Evolutionary conservation across 2,888 invertebrate species (phyloP), one percentile per base, ranked within the genome.

Genomic region (Operophtera brumata): DNA sequence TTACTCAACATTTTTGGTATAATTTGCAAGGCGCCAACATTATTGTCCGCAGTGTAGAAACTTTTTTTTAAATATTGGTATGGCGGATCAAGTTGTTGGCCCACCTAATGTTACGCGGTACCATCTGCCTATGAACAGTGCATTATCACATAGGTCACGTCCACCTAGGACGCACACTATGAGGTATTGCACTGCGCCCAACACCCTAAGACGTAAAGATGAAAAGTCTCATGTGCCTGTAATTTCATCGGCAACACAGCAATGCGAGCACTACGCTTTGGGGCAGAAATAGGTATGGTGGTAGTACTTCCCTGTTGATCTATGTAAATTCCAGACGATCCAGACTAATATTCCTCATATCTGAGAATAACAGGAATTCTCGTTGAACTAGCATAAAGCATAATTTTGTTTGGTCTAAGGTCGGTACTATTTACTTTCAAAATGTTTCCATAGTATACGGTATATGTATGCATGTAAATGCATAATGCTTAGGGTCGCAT

Each of bases 301-400:
- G n/a, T n/a, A n/a, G 56, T 57, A 61, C 54, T 59, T 64, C 59
- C 53, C 55, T 57, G 59, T 62, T 57, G 53, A 51, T 57, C 52
- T 61, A 61, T 59, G 57, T 47, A 53, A 65, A 62, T 59, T 55
- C 47, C 20, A 50, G 45, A 42, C 49, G 57, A 59, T 57, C 47
- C 54, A 47, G 53, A 56, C 44, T 53, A 57, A 54, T 42, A 54
- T 52, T 54, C 39, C 37, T 54, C 47, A 54, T 52, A 58, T 59
- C 46, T 35, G 9, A 34, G 47, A 53, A 47, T 53, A 53, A 54
- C 50, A 54, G 32, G 41, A 43, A 54, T 45, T 53, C 47, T 47
- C 34, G 44, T 48, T 46, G 32, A 42, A 52, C 51, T 44, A 57
- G 51, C 47, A 49, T 48, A 43, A 56, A 44, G 55, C 47, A 52